These are phyloP conservation scores for Macrophya annulata DNA, from an alignment of 2,888 invertebrate genomes.

Conservation along the genomic window DNA sequence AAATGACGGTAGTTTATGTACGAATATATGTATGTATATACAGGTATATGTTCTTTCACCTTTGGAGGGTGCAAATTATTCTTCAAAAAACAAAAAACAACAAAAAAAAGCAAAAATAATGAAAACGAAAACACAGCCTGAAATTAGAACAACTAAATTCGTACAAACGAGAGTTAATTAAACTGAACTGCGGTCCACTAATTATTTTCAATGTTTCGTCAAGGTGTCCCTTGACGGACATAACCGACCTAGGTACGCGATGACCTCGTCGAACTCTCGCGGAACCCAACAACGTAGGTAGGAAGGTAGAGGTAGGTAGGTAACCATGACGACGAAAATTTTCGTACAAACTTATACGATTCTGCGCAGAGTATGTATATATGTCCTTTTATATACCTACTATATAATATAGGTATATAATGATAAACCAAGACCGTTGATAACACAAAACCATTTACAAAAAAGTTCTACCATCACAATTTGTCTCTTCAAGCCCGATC, in stretches of 20 bases:
- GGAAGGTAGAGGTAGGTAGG: not conserved
- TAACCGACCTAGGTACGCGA: slow-evolving; percentile 23
- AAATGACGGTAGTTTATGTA: not conserved
- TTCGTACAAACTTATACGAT: slow-evolving; percentile 3
- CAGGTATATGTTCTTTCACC: not conserved
- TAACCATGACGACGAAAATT: slow-evolving; percentile 14
- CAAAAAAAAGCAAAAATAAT: not conserved
- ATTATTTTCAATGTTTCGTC: slow-evolving; percentile 48
- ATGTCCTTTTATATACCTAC: not conserved
- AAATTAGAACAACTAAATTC: not conserved
- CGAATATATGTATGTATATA: not conserved
- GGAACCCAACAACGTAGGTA: not conserved
- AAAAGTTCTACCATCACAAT: slow-evolving; percentile 25
- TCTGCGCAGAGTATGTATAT: not conserved
- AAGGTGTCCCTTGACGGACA: slow-evolving; percentile 28
- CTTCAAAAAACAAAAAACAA: not conserved
- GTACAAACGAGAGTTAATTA: slow-evolving; percentile 10
- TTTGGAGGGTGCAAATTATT: not conserved
- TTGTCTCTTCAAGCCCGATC: slow-evolving; percentile 25
- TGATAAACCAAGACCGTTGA: slow-evolving; percentile 1
- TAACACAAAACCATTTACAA: not conserved
- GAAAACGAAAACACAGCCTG: not conserved
- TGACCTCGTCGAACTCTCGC: slow-evolving; percentile 39
- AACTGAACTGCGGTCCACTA: slow-evolving; percentile 42
- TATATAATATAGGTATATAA: not conserved